Evolutionary conservation across 2,888 invertebrate genomes (phyloP).

Genomic region (Carpatolechia fugitivella): DNA sequence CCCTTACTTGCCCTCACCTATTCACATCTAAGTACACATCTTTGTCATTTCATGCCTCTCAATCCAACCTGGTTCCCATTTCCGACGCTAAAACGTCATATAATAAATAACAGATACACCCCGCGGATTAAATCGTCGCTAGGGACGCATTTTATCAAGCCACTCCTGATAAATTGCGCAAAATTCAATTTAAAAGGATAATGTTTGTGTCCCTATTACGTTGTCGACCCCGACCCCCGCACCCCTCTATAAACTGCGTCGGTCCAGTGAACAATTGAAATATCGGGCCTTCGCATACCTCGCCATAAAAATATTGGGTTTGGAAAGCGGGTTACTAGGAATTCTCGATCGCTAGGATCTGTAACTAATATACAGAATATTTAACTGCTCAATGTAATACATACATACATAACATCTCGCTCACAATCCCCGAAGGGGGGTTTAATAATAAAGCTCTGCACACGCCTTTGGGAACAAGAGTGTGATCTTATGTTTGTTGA

Average conservation of each 20-base stretch:
- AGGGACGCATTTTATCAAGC: constrained; percentile 59
- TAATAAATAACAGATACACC: constrained; percentile 55
- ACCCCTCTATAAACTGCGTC: constrained; percentile 64
- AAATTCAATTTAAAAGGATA: constrained; percentile 77
- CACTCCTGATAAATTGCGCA: constrained; percentile 64
- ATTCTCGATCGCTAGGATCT: constrained; percentile 18
- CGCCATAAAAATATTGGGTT: constrained; percentile 53
- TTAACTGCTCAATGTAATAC: no score
- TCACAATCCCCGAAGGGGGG: no score
- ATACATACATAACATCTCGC: no score
- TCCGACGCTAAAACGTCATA: neutral
- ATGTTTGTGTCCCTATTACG: constrained; percentile 74
- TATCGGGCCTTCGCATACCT: constrained; percentile 55
- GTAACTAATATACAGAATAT: no score
- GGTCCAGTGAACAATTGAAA: constrained; percentile 68
- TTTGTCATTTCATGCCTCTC: no score
- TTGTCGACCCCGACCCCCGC: constrained; percentile 64
- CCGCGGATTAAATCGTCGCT: constrained; percentile 56
- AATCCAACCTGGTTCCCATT: neutral
- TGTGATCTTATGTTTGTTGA: no score
- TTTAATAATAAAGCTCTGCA: no score
- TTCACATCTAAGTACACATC: no score
- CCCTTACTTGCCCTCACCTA: no score
- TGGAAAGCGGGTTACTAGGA: constrained; percentile 23
- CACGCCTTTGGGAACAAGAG: no score